phyloP scores from a whole-genome alignment of 2,888 invertebrate genomes.

The Selenia dentaria region DNA sequence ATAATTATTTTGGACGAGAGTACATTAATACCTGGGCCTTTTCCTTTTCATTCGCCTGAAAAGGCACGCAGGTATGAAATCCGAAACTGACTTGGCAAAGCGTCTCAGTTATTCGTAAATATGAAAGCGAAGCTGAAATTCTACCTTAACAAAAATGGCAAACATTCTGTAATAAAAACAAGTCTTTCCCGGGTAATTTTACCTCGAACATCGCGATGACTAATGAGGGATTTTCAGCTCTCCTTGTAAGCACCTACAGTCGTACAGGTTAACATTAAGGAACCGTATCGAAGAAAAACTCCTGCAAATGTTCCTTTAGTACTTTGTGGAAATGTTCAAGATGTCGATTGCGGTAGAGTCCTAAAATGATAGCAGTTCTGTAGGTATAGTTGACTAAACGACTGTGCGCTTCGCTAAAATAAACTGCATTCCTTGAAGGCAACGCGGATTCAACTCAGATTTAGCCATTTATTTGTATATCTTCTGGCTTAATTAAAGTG shows the following conservation, averaged over 20 bases:
- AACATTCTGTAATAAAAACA: constrained; percentile 21
- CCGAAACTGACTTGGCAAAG: constrained; percentile 10
- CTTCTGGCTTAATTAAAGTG: constrained; percentile 27
- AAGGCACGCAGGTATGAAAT: constrained; percentile 7
- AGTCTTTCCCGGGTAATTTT: constrained; percentile 18
- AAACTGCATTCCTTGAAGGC: constrained; percentile 71
- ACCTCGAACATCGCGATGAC: constrained; percentile 43
- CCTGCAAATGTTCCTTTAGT: background rate
- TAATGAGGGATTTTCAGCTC: constrained; percentile 62
- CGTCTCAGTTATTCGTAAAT: constrained; percentile 10
- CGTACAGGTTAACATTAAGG: background rate
- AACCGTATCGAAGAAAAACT: background rate
- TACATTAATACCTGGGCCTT: background rate
- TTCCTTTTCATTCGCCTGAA: constrained; percentile 3
- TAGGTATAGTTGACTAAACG: constrained; percentile 2
- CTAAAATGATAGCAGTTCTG: background rate
- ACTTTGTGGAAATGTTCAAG: background rate
- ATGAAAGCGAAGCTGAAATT: constrained; percentile 13
- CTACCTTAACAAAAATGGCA: constrained; percentile 16
- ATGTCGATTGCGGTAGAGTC: background rate
- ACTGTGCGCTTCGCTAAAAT: constrained; percentile 56
- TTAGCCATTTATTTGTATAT: constrained; percentile 33
- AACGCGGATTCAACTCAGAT: constrained; percentile 54
- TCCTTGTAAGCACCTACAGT: background rate
- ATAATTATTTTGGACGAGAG: too few relatives aligned